Percentiles rank a stretch among this genome's conserved stretches.
These are phyloP conservation scores for Andrena bicolor DNA, from an alignment of 2,888 invertebrate species.

Conservation along the genomic window DNA sequence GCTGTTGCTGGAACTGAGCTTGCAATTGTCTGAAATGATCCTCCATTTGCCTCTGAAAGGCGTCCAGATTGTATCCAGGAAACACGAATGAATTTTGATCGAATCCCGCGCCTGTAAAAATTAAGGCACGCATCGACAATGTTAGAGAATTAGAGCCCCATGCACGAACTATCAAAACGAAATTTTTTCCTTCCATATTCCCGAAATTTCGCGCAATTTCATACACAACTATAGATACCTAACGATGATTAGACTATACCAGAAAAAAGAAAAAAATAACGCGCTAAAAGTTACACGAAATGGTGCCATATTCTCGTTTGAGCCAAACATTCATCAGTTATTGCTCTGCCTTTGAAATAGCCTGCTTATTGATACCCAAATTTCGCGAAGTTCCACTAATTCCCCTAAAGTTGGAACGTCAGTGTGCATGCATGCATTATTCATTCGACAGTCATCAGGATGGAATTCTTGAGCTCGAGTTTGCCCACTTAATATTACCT, in stretches of 20 bases:
- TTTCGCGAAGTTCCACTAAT: background rate
- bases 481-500: conserved; percentile 46
- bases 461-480: background rate
- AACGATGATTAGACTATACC: background rate
- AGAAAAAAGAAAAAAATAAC: too few relatives aligned
- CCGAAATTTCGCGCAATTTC: background rate
- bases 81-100: conserved; percentile 1
- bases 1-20: conserved; percentile 71
- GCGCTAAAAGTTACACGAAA: too few relatives aligned
- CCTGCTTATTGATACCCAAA: background rate
- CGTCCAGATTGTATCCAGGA: conserved; percentile 19
- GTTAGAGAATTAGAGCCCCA: background rate
- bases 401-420: background rate
- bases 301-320: too few relatives aligned
- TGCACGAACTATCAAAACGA: background rate
- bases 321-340: background rate
- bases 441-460: background rate
- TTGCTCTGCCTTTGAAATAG: background rate
- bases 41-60: conserved; percentile 62
- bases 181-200: background rate
- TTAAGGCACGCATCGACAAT: background rate
- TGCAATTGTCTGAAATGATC: conserved; percentile 68
- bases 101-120: conserved; percentile 30
- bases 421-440: conserved; percentile 26
- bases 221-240: background rate